A percentile compares a stretch with the other conserved stretches of the same genome.
These are phyloP conservation scores for Stramonita haemastoma DNA, from an alignment of 2,888 invertebrate species.

Conservation along the genomic window DNA sequence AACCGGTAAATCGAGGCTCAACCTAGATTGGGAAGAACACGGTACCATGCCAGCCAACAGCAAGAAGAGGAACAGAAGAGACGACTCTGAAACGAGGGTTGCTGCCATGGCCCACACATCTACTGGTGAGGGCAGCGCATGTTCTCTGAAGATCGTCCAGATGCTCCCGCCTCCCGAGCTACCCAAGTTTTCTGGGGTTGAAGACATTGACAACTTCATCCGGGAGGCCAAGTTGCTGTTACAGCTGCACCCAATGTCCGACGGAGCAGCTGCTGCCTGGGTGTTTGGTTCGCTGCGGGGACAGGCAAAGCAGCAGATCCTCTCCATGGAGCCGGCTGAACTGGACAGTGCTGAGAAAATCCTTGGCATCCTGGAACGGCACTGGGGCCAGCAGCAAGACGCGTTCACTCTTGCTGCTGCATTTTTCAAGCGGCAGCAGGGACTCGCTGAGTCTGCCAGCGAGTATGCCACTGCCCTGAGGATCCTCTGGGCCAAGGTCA, in stretches of 20 bases:
- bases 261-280: neutral
- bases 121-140: neutral
- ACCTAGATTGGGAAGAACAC: neutral
- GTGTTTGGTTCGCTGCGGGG: neutral
- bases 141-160: neutral
- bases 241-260: neutral
- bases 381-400: neutral
- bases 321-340: neutral
- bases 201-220: neutral
- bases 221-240: neutral
- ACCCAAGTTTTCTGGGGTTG: neutral
- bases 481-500: neutral
- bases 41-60: neutral
- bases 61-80: neutral
- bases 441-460: neutral
- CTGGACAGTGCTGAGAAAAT: neutral
- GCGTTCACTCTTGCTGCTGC: neutral
- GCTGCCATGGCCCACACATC: neutral
- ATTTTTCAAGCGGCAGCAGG: neutral
- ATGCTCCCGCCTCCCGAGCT: neutral
- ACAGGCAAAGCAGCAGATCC: neutral
- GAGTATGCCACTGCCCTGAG: neutral
- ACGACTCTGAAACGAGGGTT: neutral
- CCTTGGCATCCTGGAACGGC: neutral
- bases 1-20: neutral